Percentiles rank a stretch among this genome's conserved stretches.
Conservation (phyloP, 1,140 invertebrate species). For the Caenorhabditis tropicalis region DNA sequence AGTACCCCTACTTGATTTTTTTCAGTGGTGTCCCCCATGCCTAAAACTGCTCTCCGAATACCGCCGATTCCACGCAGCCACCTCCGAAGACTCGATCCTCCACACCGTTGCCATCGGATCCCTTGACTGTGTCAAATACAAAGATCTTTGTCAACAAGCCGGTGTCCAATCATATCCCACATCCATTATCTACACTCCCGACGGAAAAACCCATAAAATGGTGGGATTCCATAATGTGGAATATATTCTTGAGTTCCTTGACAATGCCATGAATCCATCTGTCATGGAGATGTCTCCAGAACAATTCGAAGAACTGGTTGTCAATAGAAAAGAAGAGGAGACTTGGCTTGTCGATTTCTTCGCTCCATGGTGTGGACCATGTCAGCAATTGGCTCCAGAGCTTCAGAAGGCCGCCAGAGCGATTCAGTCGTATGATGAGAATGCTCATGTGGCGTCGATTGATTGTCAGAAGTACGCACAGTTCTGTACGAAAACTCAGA, state of each 20-base stretch:
- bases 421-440: slow-evolving; percentile 42
- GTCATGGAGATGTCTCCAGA: slow-evolving; percentile 76
- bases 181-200: slow-evolving; percentile 78
- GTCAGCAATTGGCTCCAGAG: slow-evolving; percentile 75
- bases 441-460: slow-evolving; percentile 78
- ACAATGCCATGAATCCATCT: slow-evolving; percentile 75
- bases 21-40: slow-evolving; percentile 82
- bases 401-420: slow-evolving; percentile 62
- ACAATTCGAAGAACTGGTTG: slow-evolving; percentile 76
- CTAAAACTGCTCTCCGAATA: slow-evolving; percentile 80
- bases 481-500: slow-evolving; percentile 13
- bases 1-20: background rate
- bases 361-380: slow-evolving; percentile 79
- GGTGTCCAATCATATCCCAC: slow-evolving; percentile 78
- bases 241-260: slow-evolving; percentile 79
- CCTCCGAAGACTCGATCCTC: slow-evolving; percentile 69
- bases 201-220: slow-evolving; percentile 74
- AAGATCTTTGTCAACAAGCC: slow-evolving; percentile 72
- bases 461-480: slow-evolving; percentile 75
- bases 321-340: slow-evolving; percentile 73
- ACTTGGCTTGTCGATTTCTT: slow-evolving; percentile 80
- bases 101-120: slow-evolving; percentile 78
- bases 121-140: slow-evolving; percentile 75
- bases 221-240: slow-evolving; percentile 77
- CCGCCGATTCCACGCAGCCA: slow-evolving; percentile 73